These are phyloP conservation scores for Trichosurus vulpecula DNA, from an alignment of 2,797 vertebrate genomes.

Conservation along the genomic window DNA sequence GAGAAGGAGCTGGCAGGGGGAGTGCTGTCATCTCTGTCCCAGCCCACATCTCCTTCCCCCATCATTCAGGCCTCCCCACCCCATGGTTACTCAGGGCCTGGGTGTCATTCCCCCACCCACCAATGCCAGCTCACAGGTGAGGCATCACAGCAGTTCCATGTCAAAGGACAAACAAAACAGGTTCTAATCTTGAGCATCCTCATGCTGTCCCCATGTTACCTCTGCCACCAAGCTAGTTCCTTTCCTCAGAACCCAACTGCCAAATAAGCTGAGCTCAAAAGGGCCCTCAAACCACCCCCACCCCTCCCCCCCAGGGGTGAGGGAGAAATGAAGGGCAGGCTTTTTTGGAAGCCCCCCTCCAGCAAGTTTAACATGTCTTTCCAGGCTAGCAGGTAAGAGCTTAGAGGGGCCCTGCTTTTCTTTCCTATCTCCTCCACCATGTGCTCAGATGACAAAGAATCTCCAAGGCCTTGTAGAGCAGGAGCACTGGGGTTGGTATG, in stretches of 20 bases:
- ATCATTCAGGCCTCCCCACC: background rate
- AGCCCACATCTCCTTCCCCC: slow-evolving; percentile 49
- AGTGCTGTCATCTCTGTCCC: slow-evolving; percentile 64
- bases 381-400: background rate
- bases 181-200: background rate
- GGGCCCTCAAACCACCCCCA: slow-evolving; percentile 29
- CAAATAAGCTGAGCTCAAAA: slow-evolving; percentile 39
- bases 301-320: background rate
- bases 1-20: slow-evolving; percentile 60
- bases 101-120: slow-evolving; percentile 23
- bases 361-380: background rate
- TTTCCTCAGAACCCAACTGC: slow-evolving; percentile 54
- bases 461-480: slow-evolving; percentile 69
- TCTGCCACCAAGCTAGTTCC: slow-evolving; percentile 18
- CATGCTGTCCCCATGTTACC: slow-evolving; percentile 63
- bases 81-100: background rate
- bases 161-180: slow-evolving; percentile 12
- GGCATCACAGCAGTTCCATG: background rate
- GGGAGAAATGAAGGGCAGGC: slow-evolving; percentile 18
- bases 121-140: slow-evolving; percentile 29
- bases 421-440: slow-evolving; percentile 61
- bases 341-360: slow-evolving; percentile 38
- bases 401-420: slow-evolving; percentile 44
- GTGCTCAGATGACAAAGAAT: slow-evolving; percentile 76
- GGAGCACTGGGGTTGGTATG: slow-evolving; percentile 36